phyloP scores from a whole-genome alignment of 2,888 invertebrate species.

The Diarsia brunnea region DNA sequence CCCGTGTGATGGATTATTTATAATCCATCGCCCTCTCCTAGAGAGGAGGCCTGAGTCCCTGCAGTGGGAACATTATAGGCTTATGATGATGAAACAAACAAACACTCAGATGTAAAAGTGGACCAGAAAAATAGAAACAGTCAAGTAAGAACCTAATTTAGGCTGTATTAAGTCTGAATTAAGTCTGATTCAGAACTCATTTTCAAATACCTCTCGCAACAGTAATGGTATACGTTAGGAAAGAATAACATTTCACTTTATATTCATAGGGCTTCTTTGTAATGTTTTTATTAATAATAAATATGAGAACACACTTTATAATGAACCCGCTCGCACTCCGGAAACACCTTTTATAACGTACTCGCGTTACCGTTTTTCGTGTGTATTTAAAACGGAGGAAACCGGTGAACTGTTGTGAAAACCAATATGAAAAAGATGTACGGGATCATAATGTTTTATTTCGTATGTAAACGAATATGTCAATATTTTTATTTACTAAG shows the following conservation, averaged over 20 bases:
- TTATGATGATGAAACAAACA: too few relatives aligned
- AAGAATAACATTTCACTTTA: constrained; percentile 33
- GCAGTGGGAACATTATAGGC: too few relatives aligned
- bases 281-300: constrained; percentile 31
- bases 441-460: background rate
- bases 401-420: background rate
- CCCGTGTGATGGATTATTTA: too few relatives aligned
- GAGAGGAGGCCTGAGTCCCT: too few relatives aligned
- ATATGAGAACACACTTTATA: constrained; percentile 36
- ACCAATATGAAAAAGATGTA: background rate
- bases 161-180: background rate
- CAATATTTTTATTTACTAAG: background rate
- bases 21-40: too few relatives aligned
- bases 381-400: background rate
- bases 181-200: background rate
- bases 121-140: background rate
- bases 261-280: constrained; percentile 42
- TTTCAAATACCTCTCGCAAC: background rate
- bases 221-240: background rate
- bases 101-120: too few relatives aligned
- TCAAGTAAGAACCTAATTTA: background rate
- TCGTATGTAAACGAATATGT: background rate
- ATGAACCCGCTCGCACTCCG: constrained; percentile 5
- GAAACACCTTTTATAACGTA: constrained; percentile 42
- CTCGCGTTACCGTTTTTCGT: background rate